Evolutionary conservation across 2,888 invertebrate genomes (phyloP), one percentile per base, ranked within the genome.

Genomic region (Onchidella celtica): DNA sequence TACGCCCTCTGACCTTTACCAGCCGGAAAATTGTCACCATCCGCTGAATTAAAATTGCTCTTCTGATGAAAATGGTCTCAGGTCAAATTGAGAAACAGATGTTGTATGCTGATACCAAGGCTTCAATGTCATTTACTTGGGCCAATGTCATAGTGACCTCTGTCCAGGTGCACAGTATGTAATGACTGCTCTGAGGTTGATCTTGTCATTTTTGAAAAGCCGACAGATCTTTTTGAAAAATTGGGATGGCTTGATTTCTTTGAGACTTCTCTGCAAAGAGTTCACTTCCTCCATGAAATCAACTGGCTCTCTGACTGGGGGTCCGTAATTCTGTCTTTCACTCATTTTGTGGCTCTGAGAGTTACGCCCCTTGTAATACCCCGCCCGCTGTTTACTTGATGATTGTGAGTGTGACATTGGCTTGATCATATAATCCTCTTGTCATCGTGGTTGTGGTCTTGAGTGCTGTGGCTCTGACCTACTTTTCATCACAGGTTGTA

Each of bases 181-280:
- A 80, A 61, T 14, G 79, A 73, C 29, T 80, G 79, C 38, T 80
- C 79, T 29, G 79, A 80, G 1, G 59, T 66, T 55, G 79, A 73
- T 29, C 79, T 17, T 21, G 32, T 55, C 65, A 80, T 80, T n/a
- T 57, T 66, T 2, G 34, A 29, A 2, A 27, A 27, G 2, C 47
- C 24, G 3, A 32, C 36, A 40, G 17, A 27, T 34, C 11, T 57
- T 1, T 66, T 55, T 24, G 66, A 17, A n/a, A 57, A 47, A 21
- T 24, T 40, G 14, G 9, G 24, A 21, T 3, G 66, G 55, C 24
- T 77, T 32, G 24, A 36, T 24, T 3, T 73, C 59, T 73, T 77
- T 68, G 17, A 77, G 27, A 55, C 79, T 74, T 27, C 72, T 38
- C 59, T 66, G 4, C 34, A 69, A 14, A 65, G 55, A 65, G 9